phyloP scores from a whole-genome alignment of 2,797 vertebrate genomes.

The Vipera latastei region DNA sequence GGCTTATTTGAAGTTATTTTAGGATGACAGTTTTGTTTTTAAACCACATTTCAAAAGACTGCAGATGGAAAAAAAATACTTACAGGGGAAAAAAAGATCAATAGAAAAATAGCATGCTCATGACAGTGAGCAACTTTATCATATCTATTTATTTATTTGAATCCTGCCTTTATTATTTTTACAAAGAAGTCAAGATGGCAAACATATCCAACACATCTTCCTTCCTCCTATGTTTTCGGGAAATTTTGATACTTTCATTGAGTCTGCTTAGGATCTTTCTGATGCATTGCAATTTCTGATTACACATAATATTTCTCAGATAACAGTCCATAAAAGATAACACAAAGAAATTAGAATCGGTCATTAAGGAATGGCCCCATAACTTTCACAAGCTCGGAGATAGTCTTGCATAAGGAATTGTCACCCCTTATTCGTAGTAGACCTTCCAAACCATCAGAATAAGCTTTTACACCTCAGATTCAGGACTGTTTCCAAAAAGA shows the following conservation, averaged over 20 bases:
- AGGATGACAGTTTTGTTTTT: not conserved
- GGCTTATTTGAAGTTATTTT: not conserved
- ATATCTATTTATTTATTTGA: not conserved
- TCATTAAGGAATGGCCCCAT: not conserved
- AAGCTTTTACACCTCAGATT: not conserved
- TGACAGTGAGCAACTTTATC: not conserved
- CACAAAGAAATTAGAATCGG: not conserved
- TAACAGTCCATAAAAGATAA: not conserved
- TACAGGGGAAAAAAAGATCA: not conserved
- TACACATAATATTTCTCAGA: not conserved
- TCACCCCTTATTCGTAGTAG: not conserved
- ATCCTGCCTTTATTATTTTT: not conserved
- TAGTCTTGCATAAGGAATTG: not conserved
- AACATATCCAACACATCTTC: not conserved
- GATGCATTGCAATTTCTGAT: not conserved
- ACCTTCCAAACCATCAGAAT: not conserved
- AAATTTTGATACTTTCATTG: not conserved
- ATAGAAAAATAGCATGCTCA: conserved; percentile 12
- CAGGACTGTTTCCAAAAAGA: not conserved
- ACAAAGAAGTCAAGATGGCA: not conserved
- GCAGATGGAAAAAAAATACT: not conserved
- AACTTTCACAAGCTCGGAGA: not conserved
- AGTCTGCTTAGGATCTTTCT: not conserved
- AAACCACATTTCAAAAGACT: not conserved
- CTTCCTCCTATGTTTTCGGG: not conserved